A percentile compares a stretch with the other conserved stretches of the same genome.
These are phyloP conservation scores for Amiota mariae DNA, from an alignment of 2,888 invertebrate genomes.

Conservation along the genomic window DNA sequence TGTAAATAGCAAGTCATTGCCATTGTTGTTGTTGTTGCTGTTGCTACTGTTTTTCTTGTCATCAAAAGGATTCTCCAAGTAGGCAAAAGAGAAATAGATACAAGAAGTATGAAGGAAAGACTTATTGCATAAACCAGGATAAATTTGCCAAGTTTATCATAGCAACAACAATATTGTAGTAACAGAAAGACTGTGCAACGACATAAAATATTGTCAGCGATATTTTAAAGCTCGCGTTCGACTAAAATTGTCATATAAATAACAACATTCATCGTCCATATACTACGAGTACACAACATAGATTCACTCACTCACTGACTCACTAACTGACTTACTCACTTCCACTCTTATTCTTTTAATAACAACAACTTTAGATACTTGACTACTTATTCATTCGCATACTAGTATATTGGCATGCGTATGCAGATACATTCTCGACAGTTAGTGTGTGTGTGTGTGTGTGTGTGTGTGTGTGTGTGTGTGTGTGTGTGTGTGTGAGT, in stretches of 20 bases:
- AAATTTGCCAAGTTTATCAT: constrained; percentile 67
- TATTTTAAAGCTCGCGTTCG: constrained; percentile 63
- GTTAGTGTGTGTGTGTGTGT: no score
- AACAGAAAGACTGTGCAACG: constrained; percentile 14
- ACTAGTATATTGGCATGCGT: neutral
- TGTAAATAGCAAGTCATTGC: constrained; percentile 52
- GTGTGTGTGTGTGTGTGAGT: constrained; percentile 37
- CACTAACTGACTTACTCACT: neutral
- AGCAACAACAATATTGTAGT: constrained; percentile 40
- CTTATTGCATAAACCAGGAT: constrained; percentile 67
- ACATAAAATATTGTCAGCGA: constrained; percentile 65
- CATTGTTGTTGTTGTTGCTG: neutral
- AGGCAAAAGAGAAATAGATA: neutral
- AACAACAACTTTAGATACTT: no score
- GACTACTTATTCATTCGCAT: neutral
- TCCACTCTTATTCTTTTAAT: no score
- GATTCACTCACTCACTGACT: neutral
- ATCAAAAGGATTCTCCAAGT: neutral
- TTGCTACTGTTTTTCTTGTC: no score
- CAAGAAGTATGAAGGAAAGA: constrained; percentile 43
- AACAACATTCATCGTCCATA: constrained; percentile 52
- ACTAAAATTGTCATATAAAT: constrained; percentile 67
- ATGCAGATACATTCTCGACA: no score
- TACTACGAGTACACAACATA: no score
- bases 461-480: neutral